A percentile compares a stretch with the other conserved stretches of the same genome.
Evolutionary conservation across 2,113 vertebrate genomes (phyloP).

Genomic region (Lontra canadensis): DNA sequence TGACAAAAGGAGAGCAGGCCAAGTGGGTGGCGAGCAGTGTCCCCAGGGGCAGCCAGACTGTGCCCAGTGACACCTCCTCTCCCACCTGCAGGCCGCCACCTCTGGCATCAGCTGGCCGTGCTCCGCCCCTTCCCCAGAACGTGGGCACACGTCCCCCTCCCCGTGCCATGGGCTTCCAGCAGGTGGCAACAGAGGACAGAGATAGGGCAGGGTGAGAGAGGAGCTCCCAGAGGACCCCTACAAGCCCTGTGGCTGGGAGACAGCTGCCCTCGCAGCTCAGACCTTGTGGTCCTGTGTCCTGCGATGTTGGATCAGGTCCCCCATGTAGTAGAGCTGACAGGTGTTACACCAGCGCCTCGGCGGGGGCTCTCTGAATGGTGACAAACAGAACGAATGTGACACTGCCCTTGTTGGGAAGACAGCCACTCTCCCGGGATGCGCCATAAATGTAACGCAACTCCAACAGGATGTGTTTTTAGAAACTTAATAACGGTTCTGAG

Average conservation of each 20-base stretch:
- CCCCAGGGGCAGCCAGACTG: neutral
- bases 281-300: slow-evolving; percentile 95
- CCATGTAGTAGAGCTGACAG: slow-evolving; percentile 92
- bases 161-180: neutral
- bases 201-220: neutral
- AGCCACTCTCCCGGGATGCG: neutral
- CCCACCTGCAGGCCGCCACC: neutral
- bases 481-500: neutral
- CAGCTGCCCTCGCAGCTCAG: neutral
- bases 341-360: slow-evolving; percentile 92
- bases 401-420: neutral
- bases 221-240: neutral
- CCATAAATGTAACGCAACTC: accelerated
- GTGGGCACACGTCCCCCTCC: neutral
- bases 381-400: neutral
- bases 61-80: neutral
- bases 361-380: slow-evolving; percentile 84
- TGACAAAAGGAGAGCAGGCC: slow-evolving; percentile 69
- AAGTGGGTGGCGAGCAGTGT: neutral
- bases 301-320: slow-evolving; percentile 93
- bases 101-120: neutral
- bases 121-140: neutral
- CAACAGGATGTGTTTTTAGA: neutral
- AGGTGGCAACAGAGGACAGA: neutral
- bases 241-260: neutral